Evolutionary conservation across 2,797 vertebrate genomes (phyloP).

Genomic region (Anniella stebbinsi): DNA sequence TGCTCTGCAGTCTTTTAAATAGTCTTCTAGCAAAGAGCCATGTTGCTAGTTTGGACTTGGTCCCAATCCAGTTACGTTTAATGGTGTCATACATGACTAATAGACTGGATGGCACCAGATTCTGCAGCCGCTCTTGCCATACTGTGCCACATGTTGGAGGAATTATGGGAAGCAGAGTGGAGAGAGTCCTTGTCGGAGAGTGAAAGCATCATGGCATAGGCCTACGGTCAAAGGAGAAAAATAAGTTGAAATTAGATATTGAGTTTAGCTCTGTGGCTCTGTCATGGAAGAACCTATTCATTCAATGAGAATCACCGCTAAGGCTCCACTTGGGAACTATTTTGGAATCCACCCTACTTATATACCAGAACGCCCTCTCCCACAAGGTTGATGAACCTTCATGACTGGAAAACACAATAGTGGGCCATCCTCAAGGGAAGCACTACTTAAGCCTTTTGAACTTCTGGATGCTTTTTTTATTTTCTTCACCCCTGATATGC

Average conservation of each 20-base stretch:
- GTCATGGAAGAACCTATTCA: neutral
- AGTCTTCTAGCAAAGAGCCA: constrained; percentile 82
- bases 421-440: no score
- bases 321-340: neutral
- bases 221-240: constrained; percentile 76
- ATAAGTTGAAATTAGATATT: fast-evolving
- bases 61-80: constrained; percentile 82
- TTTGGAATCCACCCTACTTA: neutral
- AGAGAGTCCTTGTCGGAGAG: constrained; percentile 97
- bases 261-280: neutral
- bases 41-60: constrained; percentile 82
- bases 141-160: constrained; percentile 96
- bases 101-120: constrained; percentile 95
- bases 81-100: constrained; percentile 96
- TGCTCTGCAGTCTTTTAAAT: constrained; percentile 93
- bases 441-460: neutral
- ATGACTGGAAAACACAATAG: neutral
- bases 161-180: constrained; percentile 87
- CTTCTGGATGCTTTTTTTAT: neutral
- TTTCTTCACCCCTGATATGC: no score
- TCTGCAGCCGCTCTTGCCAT: constrained; percentile 93
- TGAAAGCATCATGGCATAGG: constrained; percentile 99
- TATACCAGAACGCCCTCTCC: neutral
- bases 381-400: no score
- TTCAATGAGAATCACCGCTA: neutral